Conservation (phyloP, 2,888 invertebrate genomes). For the Ephialtes manifestator region DNA sequence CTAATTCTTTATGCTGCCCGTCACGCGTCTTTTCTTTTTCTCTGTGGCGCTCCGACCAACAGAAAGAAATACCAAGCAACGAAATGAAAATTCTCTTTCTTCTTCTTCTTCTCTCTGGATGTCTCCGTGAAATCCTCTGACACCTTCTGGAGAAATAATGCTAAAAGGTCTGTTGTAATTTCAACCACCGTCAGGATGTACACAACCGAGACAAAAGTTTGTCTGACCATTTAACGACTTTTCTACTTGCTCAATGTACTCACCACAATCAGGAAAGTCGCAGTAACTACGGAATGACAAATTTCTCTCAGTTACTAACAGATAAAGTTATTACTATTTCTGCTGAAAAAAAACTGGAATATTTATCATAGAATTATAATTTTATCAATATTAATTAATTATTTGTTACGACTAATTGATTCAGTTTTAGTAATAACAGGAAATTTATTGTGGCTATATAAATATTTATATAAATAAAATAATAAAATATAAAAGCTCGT, state of each 20-base stretch:
- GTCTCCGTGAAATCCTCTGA: constrained; percentile 7
- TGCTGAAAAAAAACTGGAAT: no score
- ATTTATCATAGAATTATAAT: no score
- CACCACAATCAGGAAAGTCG: no score
- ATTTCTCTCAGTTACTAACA: no score
- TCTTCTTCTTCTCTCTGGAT: background rate
- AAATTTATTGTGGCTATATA: no score
- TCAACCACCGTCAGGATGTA: background rate
- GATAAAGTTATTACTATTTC: no score
- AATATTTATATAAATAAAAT: no score
- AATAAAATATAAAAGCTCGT: constrained; percentile 61
- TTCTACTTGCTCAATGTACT: background rate
- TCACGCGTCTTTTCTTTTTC: constrained; percentile 16
- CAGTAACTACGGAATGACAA: no score
- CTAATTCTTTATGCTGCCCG: constrained; percentile 46
- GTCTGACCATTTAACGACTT: constrained; percentile 65
- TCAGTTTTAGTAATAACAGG: no score
- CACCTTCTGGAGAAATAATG: constrained; percentile 14
- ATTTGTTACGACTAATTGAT: no score
- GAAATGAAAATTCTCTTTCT: constrained; percentile 15
- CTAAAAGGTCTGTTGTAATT: constrained; percentile 22
- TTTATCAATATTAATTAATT: no score
- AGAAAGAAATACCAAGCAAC: constrained; percentile 55
- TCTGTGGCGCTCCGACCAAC: constrained; percentile 10
- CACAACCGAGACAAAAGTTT: constrained; percentile 23